Evolutionary conservation across 2,888 invertebrate species (phyloP).

Genomic region (Deladenus siricidicola): DNA sequence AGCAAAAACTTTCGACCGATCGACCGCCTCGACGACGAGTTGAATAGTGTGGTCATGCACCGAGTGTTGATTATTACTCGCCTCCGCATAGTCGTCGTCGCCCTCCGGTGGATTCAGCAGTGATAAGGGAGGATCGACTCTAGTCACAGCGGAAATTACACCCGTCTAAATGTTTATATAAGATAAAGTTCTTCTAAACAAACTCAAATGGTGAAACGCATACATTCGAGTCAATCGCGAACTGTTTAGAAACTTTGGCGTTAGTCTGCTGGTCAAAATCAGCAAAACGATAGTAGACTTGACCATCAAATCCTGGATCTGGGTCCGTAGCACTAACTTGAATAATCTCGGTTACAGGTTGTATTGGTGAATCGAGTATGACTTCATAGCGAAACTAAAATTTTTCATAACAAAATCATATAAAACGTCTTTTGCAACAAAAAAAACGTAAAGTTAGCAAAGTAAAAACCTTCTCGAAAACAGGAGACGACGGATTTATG

Average conservation of each 20-base stretch:
- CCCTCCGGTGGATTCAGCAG: too few relatives aligned
- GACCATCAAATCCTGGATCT: slow-evolving; percentile 43
- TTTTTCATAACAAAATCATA: too few relatives aligned
- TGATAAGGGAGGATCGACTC: slow-evolving; percentile 20
- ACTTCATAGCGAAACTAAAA: slow-evolving; percentile 37
- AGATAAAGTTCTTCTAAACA: neutral
- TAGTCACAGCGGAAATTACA: slow-evolving; percentile 29
- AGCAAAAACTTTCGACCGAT: slow-evolving; percentile 29
- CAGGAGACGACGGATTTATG: slow-evolving; percentile 42
- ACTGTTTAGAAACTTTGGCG: neutral
- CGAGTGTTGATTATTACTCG: neutral
- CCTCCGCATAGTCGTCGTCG: neutral
- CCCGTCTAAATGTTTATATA: slow-evolving; percentile 30
- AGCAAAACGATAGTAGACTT: slow-evolving; percentile 23
- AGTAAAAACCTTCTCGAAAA: slow-evolving; percentile 45
- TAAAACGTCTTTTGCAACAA: too few relatives aligned
- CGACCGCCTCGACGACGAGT: slow-evolving; percentile 38
- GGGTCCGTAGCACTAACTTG: slow-evolving; percentile 42
- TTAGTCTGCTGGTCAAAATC: slow-evolving; percentile 5
- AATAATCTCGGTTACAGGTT: slow-evolving; percentile 34
- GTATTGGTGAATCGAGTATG: slow-evolving; percentile 28
- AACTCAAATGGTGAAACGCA: neutral
- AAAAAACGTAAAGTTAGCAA: too few relatives aligned
- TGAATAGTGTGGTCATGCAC: slow-evolving; percentile 15
- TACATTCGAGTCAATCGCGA: neutral